Base-by-base conservation (phyloP, 2,797 vertebrate genomes). In the Anguilla marmorata region DNA sequence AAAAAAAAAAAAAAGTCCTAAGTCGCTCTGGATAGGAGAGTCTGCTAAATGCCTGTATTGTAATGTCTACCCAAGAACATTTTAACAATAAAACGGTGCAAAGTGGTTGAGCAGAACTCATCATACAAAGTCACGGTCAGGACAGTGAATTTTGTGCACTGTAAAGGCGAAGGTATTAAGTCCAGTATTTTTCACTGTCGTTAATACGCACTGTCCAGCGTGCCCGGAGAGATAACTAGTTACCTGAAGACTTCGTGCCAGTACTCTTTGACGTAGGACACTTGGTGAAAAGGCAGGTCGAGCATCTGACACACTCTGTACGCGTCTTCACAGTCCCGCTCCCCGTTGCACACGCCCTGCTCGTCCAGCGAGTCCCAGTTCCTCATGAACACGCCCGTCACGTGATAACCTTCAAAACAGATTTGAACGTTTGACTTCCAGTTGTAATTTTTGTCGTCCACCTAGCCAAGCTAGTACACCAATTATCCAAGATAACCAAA, bases 201-300 rank as follows among this genome's bases (percentile, higher is more conserved):
- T 66, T 24, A 66, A 0, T 24, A n/a, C 60, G 5, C 60, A 8
- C 58, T 21, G n/a, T n/a, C 60, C 60, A n/a, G n/a, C 5, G 1
- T n/a, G 21, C n/a, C n/a, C 0, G 24, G 60, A 66, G 21, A 33
- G 2, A 30, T 33, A 21, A 4, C 45, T n/a, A 24, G 12, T 82
- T 94, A 99, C 98, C 98, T 98, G 93, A 99, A 99, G 0, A 99
- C 99, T 2, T 98, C 96, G 2, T 98, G 95, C 99, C 99, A 99
- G 90, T 98, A 99, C 84, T 99, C 98, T 89, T 98, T 99, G 85
- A 99, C 96, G 12, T 97, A 99, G 24, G 97, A 98, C 91, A 99
- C 96, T 85, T 98, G 97, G 37, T 97, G 98, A 90, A 99, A 99
- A 0, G 98, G 97, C 89, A 99, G 96, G 91, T 97, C 96, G 1